These are phyloP conservation scores for Nemopilema nomurai DNA, from an alignment of 30 jellyfish, hydroid and myxozoan genomes.

Conservation along the genomic window DNA sequence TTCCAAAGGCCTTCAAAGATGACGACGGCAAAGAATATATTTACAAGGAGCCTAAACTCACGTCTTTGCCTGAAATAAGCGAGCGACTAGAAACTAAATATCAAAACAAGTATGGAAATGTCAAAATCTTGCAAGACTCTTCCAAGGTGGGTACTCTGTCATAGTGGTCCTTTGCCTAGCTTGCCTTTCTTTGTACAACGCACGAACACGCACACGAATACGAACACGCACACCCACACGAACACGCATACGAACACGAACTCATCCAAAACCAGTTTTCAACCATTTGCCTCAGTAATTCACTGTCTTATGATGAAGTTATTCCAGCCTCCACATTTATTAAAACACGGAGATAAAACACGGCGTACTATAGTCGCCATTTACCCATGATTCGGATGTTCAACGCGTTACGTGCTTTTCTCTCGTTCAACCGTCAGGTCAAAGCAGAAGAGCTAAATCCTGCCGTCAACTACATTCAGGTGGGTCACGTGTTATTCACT, in stretches of 20 bases:
- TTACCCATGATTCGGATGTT: no score
- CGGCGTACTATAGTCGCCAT: no score
- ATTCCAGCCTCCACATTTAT: no score
- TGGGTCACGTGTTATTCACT: constrained; percentile 20
- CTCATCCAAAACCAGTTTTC: no score
- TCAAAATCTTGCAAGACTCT: constrained; percentile 90
- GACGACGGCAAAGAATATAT: constrained; percentile 95
- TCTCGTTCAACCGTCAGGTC: constrained; percentile 49
- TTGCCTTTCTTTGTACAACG: neutral
- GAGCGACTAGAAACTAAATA: constrained; percentile 85
- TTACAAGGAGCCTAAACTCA: constrained; percentile 98
- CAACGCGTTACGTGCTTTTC: no score
- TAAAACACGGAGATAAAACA: no score
- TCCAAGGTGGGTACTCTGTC: constrained; percentile 66
- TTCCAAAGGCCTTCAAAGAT: constrained; percentile 84
- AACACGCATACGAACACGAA: no score
- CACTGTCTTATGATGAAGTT: no score
- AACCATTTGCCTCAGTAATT: no score
- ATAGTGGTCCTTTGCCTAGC: neutral
- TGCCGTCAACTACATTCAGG: constrained; percentile 96
- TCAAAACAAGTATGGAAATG: constrained; percentile 82
- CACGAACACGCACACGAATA: no score
- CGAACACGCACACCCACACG: no score
- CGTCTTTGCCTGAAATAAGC: constrained; percentile 93
- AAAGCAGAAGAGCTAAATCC: constrained; percentile 95